Base-by-base conservation (phyloP, 2,113 vertebrate species). In the Vimba vimba region DNA sequence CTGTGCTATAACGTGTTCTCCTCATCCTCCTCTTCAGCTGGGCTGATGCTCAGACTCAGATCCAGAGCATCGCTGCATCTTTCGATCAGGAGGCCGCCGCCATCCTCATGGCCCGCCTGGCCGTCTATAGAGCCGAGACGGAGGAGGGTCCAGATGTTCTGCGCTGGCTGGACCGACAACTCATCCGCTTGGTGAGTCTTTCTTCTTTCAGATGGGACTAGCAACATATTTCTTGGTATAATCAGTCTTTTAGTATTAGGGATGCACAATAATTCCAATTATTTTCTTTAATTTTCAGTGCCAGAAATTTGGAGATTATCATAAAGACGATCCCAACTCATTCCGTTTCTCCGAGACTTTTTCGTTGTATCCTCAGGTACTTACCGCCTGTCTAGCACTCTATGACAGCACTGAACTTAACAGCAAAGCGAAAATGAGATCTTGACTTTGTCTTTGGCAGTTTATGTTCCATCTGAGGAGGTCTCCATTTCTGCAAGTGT, bases 391-490 rank as follows among this genome's bases (percentile, higher is more conserved):
- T 25, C 7, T 50, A 71, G 12, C 1, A 17, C 8, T 47, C 45
- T 75, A 6, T 25, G 47, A 45, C 2, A 11, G 59, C 47, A 45
- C 17, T 23, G n/a, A 55, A 71, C 71, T 11, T 39, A 23, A 59
- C 15, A 47, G 11, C 36, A 33, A 33, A 25, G 17, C 17, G 15
- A 13, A 77, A 82, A 15, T 21, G 36, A 60, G 6, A 86, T 55
- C 62, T 52, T 52, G 45, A 50, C 10, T 36, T 33, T 43, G 30
- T 52, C 0, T 36, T 92, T 83, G 93, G 33, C 90, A 99, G 98
- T 99, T 99, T 90, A 99, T 99, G 98, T 99, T 99, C 93, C 98
- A 99, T 93, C 95, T 99, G 94, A 96, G 98, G 90, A 96, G 98
- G 90, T 99, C 98, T 71, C 97, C 98, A 25, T 99, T 99, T 94